Evolutionary conservation across 2,888 invertebrate genomes (phyloP).

Genomic region (Thelaira solivaga): DNA sequence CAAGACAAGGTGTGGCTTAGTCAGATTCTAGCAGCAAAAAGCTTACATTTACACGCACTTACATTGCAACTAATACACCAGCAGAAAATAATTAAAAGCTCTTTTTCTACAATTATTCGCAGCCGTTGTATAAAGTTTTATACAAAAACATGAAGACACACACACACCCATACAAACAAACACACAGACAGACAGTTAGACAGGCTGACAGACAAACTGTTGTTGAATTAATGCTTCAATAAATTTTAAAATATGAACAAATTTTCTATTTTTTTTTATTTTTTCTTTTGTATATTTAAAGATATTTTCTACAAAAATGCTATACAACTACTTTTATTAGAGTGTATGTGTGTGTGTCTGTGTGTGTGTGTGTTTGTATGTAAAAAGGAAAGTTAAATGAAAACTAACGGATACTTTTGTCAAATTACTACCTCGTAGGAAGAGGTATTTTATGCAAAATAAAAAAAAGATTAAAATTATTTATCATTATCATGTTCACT

Average conservation of each 20-base stretch:
- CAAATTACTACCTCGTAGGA: slow-evolving; percentile 65
- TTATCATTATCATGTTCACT: slow-evolving; percentile 48
- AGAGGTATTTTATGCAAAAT: slow-evolving; percentile 58
- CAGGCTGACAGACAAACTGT: slow-evolving; percentile 32
- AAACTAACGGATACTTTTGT: slow-evolving; percentile 66
- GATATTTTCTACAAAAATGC: slow-evolving; percentile 14
- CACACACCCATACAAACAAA: background rate
- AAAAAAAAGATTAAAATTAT: slow-evolving; percentile 47
- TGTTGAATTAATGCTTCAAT: slow-evolving; percentile 65
- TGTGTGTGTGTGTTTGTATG: background rate
- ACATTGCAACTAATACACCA: background rate
- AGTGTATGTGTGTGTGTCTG: background rate
- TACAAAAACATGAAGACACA: background rate
- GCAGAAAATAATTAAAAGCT: slow-evolving; percentile 54
- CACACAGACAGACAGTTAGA: slow-evolving; percentile 24
- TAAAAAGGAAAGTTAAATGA: slow-evolving; percentile 62
- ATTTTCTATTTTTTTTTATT: background rate
- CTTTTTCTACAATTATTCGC: background rate
- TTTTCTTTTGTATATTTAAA: slow-evolving; percentile 12
- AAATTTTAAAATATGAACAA: slow-evolving; percentile 44
- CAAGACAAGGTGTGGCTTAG: slow-evolving; percentile 73
- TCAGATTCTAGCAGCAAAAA: slow-evolving; percentile 11
- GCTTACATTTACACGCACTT: slow-evolving; percentile 24
- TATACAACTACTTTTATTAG: background rate
- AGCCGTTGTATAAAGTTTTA: background rate